These are phyloP conservation scores for Caenorhabditis auriculariae DNA, from an alignment of 2,888 invertebrate species.

Conservation along the genomic window DNA sequence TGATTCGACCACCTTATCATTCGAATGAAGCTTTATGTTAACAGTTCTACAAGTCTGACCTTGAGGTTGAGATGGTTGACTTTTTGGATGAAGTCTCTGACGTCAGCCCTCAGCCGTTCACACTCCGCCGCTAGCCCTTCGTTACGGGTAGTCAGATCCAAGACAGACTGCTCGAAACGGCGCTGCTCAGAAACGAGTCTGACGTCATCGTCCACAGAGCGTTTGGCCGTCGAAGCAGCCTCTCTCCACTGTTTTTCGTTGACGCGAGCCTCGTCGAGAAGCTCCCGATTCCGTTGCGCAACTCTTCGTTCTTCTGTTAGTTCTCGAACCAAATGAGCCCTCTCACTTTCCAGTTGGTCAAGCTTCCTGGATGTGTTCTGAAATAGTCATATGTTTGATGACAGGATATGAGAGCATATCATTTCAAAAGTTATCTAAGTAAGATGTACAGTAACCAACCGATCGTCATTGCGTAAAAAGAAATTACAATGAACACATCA, in stretches of 20 bases:
- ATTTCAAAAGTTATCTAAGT: too few species aligned
- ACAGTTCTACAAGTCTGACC: neutral
- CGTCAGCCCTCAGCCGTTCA: slow-evolving; percentile 15
- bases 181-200: slow-evolving; percentile 15
- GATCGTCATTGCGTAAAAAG: too few species aligned
- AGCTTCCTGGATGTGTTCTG: slow-evolving; percentile 14
- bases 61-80: slow-evolving; percentile 17
- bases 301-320: slow-evolving; percentile 16
- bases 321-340: slow-evolving; percentile 19
- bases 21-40: too few species aligned
- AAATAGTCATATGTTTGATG: neutral
- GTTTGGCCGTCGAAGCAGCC: slow-evolving; percentile 21
- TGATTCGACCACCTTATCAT: slow-evolving; percentile 16
- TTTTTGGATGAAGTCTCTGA: slow-evolving; percentile 17
- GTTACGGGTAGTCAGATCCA: slow-evolving; percentile 15
- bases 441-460: too few species aligned
- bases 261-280: slow-evolving; percentile 26
- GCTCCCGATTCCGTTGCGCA: slow-evolving; percentile 19
- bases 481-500: too few species aligned
- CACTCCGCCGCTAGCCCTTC: slow-evolving; percentile 11
- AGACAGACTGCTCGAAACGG: slow-evolving; percentile 10
- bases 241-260: slow-evolving; percentile 37
- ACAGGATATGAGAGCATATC: neutral
- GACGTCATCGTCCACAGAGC: slow-evolving; percentile 14
- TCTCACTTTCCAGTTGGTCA: slow-evolving; percentile 18